Percentiles rank a stretch among this genome's conserved stretches.
Conservation (phyloP, 2,113 vertebrate species). For the Marmota flaviventris region DNA sequence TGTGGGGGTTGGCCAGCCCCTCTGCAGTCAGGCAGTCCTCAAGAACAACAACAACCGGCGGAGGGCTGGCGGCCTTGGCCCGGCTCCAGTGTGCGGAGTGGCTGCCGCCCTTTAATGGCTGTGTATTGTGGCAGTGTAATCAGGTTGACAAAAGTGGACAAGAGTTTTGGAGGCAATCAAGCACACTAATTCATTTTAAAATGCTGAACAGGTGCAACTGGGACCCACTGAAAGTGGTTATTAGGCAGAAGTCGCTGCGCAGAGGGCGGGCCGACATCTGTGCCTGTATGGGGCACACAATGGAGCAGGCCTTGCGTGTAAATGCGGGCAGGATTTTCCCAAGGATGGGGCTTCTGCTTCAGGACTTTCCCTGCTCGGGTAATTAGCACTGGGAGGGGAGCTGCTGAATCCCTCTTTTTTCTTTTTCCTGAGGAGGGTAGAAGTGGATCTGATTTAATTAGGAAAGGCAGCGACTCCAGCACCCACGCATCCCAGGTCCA, state of each 20-base stretch:
- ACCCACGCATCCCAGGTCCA: conserved; percentile 78
- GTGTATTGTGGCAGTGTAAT: conserved; percentile 72
- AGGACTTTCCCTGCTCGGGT: conserved; percentile 70
- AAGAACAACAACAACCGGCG: neutral
- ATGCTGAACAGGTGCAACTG: conserved; percentile 84
- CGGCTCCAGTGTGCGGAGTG: conserved; percentile 66
- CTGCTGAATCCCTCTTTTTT: conserved; percentile 1
- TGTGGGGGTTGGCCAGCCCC: conserved; percentile 45
- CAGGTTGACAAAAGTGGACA: conserved; percentile 81
- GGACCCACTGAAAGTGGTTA: conserved; percentile 76
- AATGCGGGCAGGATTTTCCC: conserved; percentile 74
- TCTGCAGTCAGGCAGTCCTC: conserved; percentile 47
- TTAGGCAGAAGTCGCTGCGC: conserved; percentile 83
- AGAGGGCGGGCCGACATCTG: conserved; percentile 85
- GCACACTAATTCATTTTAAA: conserved; percentile 79
- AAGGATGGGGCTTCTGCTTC: conserved; percentile 78
- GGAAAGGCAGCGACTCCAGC: conserved; percentile 76
- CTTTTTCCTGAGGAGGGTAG: conserved; percentile 68
- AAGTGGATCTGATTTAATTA: conserved; percentile 83
- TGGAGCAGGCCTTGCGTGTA: conserved; percentile 71
- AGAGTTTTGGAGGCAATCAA: conserved; percentile 82
- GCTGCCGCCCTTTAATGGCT: conserved; percentile 57
- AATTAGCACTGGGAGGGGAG: conserved; percentile 83
- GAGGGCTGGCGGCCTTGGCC: conserved; percentile 57
- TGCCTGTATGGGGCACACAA: conserved; percentile 81